Conservation (phyloP, 2,797 vertebrate genomes). For the Staurois parvus region DNA sequence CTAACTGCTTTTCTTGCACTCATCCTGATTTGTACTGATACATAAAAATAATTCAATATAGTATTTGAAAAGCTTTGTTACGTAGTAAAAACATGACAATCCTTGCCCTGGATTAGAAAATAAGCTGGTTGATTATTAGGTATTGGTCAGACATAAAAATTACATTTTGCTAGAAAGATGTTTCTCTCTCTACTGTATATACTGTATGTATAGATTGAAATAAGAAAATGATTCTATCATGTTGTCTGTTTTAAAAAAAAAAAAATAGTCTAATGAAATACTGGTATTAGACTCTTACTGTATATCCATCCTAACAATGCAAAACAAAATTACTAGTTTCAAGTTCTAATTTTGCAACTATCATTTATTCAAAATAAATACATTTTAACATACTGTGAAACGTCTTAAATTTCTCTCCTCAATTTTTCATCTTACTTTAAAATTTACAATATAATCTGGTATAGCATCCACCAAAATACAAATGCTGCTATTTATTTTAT, state of each 20-base stretch:
- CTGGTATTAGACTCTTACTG: too few species aligned
- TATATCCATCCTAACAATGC: too few species aligned
- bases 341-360: too few species aligned
- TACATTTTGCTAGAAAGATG: not conserved
- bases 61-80: constrained; percentile 16
- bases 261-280: too few species aligned
- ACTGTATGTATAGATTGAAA: too few species aligned
- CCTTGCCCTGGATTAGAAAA: not conserved
- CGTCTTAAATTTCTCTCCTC: too few species aligned
- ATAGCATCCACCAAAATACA: not conserved
- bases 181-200: too few species aligned
- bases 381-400: too few species aligned
- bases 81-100: constrained; percentile 5
- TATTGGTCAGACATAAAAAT: not conserved
- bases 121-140: not conserved
- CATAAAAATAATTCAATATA: constrained; percentile 10
- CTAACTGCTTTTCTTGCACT: constrained; percentile 19
- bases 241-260: too few species aligned
- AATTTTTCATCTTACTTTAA: not conserved
- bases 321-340: too few species aligned
- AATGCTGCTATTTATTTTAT: not conserved
- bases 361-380: too few species aligned
- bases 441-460: not conserved
- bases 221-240: too few species aligned
- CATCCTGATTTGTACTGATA: constrained; percentile 21